These are phyloP conservation scores for Heterodera carotae DNA, from an alignment of 1,140 invertebrate species.

Conservation along the genomic window DNA sequence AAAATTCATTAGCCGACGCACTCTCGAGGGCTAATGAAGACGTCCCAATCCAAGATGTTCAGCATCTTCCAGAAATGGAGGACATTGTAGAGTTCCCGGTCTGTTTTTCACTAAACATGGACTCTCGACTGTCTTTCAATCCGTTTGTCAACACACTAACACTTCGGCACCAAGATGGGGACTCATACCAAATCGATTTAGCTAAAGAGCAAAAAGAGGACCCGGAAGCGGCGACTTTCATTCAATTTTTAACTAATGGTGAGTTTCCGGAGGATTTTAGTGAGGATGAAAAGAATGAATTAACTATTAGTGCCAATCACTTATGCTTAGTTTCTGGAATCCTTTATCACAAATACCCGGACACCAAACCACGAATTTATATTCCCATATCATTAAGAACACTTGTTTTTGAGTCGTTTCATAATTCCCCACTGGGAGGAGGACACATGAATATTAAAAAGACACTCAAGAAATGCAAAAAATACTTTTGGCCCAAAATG, in stretches of 20 bases:
- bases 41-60: background rate
- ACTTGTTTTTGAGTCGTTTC: conserved; percentile 28
- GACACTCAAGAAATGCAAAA: background rate
- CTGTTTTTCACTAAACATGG: conserved; percentile 9
- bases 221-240: background rate
- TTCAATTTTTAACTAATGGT: conserved; percentile 17
- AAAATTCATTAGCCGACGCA: conserved; percentile 26
- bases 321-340: conserved; percentile 1
- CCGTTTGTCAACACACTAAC: background rate
- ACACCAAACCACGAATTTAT: conserved; percentile 6
- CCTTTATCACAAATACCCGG: conserved; percentile 2
- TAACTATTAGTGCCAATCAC: background rate
- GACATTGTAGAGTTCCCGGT: conserved; percentile 28
- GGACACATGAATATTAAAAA: conserved; percentile 19
- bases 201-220: conserved; percentile 9
- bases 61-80: conserved; percentile 13
- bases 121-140: background rate
- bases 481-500: conserved; percentile 21
- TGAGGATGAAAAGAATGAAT: conserved; percentile 9
- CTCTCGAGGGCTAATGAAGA: background rate
- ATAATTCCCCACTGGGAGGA: conserved; percentile 25
- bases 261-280: conserved; percentile 20
- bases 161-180: background rate
- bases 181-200: conserved; percentile 14
- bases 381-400: conserved; percentile 18